Conservation (phyloP, 2,888 invertebrate species). For the Noctua fimbriata region DNA sequence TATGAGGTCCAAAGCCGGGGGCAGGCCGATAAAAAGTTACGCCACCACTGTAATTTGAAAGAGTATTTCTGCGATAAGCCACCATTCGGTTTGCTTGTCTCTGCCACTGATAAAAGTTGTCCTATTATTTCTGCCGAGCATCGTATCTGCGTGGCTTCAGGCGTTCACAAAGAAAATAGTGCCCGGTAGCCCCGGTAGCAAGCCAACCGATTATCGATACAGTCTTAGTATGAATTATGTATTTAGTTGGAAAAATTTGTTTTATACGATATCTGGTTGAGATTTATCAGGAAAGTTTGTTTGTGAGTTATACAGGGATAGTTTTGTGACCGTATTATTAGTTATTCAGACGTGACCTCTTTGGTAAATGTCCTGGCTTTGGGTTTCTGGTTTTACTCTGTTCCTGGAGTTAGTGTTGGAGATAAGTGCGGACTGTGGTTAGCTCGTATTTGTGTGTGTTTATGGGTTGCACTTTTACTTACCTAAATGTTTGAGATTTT, state of each 20-base stretch:
- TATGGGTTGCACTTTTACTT: too few relatives aligned
- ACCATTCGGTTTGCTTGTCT: conserved; percentile 77
- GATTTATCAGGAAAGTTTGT: conserved; percentile 68
- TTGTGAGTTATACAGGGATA: conserved; percentile 58
- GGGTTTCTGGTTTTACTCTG: conserved; percentile 13
- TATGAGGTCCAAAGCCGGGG: conserved; percentile 74
- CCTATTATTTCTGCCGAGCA: conserved; percentile 81
- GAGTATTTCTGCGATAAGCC: conserved; percentile 80
- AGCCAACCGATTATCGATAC: conserved; percentile 71
- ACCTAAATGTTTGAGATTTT: background rate
- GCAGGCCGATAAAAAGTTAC: conserved; percentile 85
- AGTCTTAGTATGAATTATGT: conserved; percentile 85
- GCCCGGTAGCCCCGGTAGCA: conserved; percentile 70
- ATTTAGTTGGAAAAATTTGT: conserved; percentile 81
- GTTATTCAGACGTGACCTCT: conserved; percentile 62
- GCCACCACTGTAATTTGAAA: conserved; percentile 80
- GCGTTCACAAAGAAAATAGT: conserved; percentile 72
- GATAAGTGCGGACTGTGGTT: conserved; percentile 19
- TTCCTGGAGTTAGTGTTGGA: conserved; percentile 3
- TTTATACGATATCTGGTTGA: conserved; percentile 62
- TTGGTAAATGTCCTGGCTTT: conserved; percentile 50
- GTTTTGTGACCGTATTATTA: conserved; percentile 57
- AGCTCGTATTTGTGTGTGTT: background rate
- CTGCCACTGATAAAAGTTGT: conserved; percentile 82
- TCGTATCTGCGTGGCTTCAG: conserved; percentile 68